Evolutionary conservation across 2,888 invertebrate species (phyloP).

Genomic region (Ametastegia equiseti): DNA sequence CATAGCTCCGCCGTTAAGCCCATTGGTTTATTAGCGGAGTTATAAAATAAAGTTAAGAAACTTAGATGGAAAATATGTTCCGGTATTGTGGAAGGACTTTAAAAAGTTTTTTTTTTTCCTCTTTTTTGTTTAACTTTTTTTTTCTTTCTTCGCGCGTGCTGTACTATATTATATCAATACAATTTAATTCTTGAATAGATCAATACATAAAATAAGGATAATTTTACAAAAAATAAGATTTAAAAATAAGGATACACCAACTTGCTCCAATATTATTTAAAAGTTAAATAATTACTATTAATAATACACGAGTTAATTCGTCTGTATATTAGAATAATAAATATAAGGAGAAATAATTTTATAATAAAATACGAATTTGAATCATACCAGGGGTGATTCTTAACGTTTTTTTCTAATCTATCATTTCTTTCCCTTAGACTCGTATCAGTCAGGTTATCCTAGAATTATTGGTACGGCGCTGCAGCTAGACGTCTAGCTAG

Average conservation of each 20-base stretch:
- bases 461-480: neutral
- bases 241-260: conserved; percentile 41
- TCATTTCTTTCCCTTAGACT: neutral
- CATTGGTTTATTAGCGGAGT: conserved; percentile 11
- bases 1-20: conserved; percentile 9
- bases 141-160: conserved; percentile 38
- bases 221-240: conserved; percentile 38
- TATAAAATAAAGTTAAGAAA: conserved; percentile 32
- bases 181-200: conserved; percentile 44
- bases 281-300: conserved; percentile 54
- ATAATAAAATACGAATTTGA: conserved; percentile 60
- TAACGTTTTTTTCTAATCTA: neutral
- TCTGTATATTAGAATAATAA: conserved; percentile 60
- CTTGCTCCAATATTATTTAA: conserved; percentile 48
- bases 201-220: conserved; percentile 39
- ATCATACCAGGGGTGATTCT: neutral
- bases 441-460: neutral
- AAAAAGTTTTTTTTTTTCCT: conserved; percentile 15
- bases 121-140: conserved; percentile 7
- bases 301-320: conserved; percentile 57
- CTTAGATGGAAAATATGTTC: conserved; percentile 37
- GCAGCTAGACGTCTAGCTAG: neutral
- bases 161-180: conserved; percentile 39
- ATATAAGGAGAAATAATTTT: conserved; percentile 61
- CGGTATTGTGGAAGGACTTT: conserved; percentile 29